A percentile compares a stretch with the other conserved stretches of the same genome.
Evolutionary conservation across 2,113 vertebrate genomes (phyloP).

Genomic region (Elanoides forficatus): DNA sequence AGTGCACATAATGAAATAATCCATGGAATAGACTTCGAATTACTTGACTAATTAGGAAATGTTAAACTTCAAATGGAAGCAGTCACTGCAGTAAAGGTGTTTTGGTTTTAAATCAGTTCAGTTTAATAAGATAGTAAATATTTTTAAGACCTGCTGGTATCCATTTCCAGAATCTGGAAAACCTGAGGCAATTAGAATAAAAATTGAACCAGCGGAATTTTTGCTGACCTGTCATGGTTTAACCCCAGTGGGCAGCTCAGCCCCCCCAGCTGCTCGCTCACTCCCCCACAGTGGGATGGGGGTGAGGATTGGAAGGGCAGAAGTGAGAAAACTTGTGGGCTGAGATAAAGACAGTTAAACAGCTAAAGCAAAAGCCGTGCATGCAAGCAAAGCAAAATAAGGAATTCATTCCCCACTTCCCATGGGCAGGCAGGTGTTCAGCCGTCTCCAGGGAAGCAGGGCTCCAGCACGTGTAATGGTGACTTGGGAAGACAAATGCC

Average conservation of each 20-base stretch:
- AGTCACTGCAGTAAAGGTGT: background rate
- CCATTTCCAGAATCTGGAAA: background rate
- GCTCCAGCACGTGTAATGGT: fast-evolving
- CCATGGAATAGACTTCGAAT: background rate
- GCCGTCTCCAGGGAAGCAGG: background rate
- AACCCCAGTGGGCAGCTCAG: background rate
- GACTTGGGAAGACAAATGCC: background rate
- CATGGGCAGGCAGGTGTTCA: background rate
- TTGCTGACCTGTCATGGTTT: background rate
- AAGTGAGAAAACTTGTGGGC: background rate
- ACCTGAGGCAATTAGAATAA: background rate
- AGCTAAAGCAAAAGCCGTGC: background rate
- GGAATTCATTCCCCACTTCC: background rate
- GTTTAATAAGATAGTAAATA: background rate
- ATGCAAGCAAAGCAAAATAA: background rate
- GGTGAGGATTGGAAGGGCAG: background rate
- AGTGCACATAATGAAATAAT: background rate
- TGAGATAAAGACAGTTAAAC: background rate
- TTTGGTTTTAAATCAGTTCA: background rate
- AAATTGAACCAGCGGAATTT: background rate
- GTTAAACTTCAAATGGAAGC: background rate
- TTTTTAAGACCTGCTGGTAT: background rate
- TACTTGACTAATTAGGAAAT: background rate
- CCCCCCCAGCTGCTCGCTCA: fast-evolving
- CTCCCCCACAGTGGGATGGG: background rate